phyloP scores from a whole-genome alignment of 2,888 invertebrate genomes.

The Xanthia icteritia region DNA sequence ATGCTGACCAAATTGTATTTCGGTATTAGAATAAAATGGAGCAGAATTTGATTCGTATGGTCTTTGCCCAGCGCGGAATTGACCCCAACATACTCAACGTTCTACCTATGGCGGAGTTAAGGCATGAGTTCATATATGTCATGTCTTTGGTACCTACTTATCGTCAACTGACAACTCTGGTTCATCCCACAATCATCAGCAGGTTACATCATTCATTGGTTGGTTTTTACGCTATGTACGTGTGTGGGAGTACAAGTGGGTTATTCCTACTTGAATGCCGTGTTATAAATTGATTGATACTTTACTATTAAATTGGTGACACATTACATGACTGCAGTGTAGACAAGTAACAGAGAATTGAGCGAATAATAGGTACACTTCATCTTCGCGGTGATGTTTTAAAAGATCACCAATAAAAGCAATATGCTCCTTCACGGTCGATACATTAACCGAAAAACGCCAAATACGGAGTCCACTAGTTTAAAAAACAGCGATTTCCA shows the following conservation, averaged over 20 bases:
- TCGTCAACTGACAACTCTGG: not conserved
- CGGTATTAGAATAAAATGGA: not conserved
- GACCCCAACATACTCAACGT: not conserved
- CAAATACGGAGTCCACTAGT: too few relatives aligned
- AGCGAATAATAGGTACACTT: not conserved
- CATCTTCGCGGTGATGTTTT: not conserved
- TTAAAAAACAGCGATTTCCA: too few relatives aligned
- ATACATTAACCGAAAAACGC: too few relatives aligned
- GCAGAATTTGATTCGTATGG: not conserved
- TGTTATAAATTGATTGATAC: slow-evolving; percentile 7
- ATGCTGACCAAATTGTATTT: not conserved
- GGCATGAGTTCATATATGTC: not conserved
- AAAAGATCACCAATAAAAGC: not conserved
- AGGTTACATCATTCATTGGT: slow-evolving; percentile 39
- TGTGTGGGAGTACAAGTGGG: slow-evolving; percentile 41
- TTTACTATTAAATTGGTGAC: not conserved
- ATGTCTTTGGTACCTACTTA: not conserved
- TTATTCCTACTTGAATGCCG: not conserved
- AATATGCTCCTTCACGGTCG: not conserved
- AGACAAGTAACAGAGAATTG: not conserved
- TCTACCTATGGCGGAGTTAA: not conserved
- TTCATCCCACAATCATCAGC: slow-evolving; percentile 9
- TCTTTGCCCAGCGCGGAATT: not conserved
- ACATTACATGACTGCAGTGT: not conserved
- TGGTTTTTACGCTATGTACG: slow-evolving; percentile 23